phyloP scores from a whole-genome alignment of 1,140 invertebrate species.

The Microplitis demolitor region DNA sequence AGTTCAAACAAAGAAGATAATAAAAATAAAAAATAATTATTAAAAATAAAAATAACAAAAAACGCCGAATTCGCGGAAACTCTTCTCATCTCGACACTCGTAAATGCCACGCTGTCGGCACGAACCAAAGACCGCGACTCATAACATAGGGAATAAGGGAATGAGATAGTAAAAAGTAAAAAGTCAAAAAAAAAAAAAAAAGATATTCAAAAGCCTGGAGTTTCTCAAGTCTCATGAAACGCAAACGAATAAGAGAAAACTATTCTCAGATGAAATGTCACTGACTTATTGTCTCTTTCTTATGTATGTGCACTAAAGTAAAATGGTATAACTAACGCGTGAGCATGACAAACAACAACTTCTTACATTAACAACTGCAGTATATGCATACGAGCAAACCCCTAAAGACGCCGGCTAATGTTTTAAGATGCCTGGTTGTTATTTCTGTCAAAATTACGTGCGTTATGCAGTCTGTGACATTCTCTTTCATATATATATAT shows the following conservation, averaged over 20 bases:
- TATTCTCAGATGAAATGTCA: constrained; percentile 41
- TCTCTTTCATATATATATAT: constrained; percentile 33
- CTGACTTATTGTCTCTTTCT: constrained; percentile 53
- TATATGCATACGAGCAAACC: too few relatives aligned
- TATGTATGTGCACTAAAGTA: neutral
- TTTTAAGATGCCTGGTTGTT: constrained; percentile 36
- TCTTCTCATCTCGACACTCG: constrained; percentile 1
- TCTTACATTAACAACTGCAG: neutral
- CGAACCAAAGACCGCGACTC: too few relatives aligned
- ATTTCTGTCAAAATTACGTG: constrained; percentile 60
- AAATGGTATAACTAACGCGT: neutral
- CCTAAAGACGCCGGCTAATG: too few relatives aligned
- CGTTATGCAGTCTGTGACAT: constrained; percentile 38
- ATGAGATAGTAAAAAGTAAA: constrained; percentile 1
- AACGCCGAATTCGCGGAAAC: neutral
- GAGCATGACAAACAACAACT: neutral
- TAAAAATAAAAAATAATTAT: neutral
- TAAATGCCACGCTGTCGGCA: constrained; percentile 11
- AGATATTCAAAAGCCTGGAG: constrained; percentile 17
- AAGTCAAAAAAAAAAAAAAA: neutral
- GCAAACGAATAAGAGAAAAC: constrained; percentile 30
- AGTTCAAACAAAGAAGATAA: neutral
- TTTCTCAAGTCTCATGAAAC: constrained; percentile 12
- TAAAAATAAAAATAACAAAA: neutral
- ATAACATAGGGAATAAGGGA: constrained; percentile 9